A percentile compares a stretch with the other conserved stretches of the same genome.
Evolutionary conservation across 2,113 vertebrate genomes (phyloP).

Genomic region (Rhombomys opimus): DNA sequence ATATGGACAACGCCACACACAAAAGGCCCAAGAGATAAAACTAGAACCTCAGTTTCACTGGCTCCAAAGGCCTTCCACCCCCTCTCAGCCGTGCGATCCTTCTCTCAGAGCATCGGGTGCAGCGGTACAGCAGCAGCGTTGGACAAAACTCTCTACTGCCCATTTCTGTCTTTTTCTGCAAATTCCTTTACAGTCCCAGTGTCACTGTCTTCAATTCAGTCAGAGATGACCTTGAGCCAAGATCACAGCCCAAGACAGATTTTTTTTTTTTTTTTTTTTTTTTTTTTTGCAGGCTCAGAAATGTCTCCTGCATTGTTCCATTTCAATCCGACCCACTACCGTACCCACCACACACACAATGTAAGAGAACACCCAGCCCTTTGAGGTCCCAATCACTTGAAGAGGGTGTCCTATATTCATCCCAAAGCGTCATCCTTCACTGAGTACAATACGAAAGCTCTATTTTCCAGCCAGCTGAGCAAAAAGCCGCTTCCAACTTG

Average conservation of each 20-base stretch:
- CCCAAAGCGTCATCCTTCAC: background rate
- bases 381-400: background rate
- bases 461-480: background rate
- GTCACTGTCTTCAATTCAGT: background rate
- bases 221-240: constrained; percentile 11
- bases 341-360: background rate
- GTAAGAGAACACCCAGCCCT: background rate
- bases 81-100: background rate
- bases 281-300: background rate
- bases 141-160: background rate
- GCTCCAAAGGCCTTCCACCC: too few relatives aligned
- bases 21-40: background rate
- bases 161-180: background rate
- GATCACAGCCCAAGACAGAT: background rate
- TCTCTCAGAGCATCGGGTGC: background rate
- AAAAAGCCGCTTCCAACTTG: background rate
- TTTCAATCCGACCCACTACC: background rate
- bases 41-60: background rate
- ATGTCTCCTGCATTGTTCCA: background rate
- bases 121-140: background rate
- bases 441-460: background rate
- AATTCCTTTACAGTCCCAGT: background rate
- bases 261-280: background rate
- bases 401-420: background rate
- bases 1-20: background rate